These are phyloP conservation scores for Hyles vespertilio DNA, from an alignment of 1,140 invertebrate genomes.

Conservation along the genomic window DNA sequence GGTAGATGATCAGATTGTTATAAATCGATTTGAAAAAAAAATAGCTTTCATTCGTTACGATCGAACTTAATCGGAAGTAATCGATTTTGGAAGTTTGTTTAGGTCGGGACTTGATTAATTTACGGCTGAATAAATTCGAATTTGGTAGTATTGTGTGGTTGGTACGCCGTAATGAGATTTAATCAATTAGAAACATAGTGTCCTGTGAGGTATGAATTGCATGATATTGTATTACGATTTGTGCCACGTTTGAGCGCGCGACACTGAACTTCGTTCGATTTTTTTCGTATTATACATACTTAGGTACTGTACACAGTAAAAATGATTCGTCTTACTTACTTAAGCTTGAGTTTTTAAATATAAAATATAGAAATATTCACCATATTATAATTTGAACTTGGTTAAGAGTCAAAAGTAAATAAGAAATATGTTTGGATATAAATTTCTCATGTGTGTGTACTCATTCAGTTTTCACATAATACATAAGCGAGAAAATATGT, in stretches of 20 bases:
- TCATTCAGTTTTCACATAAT: no score
- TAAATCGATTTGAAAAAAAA: slow-evolving; percentile 47
- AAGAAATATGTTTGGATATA: no score
- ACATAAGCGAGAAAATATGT: no score
- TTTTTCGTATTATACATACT: no score
- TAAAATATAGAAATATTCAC: no score
- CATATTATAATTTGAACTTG: no score
- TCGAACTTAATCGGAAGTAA: slow-evolving; percentile 48
- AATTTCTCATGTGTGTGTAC: no score
- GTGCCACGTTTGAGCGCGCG: not conserved
- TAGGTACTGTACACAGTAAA: no score
- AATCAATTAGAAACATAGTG: not conserved
- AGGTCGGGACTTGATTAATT: slow-evolving; percentile 6
- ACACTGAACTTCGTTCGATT: no score
- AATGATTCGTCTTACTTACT: no score
- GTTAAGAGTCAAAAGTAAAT: no score
- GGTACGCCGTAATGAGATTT: not conserved
- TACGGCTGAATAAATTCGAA: slow-evolving; percentile 7
- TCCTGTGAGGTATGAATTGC: slow-evolving; percentile 1
- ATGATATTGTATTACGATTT: slow-evolving; percentile 1
- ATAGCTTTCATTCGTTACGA: slow-evolving; percentile 39
- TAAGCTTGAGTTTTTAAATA: no score
- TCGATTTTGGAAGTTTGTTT: slow-evolving; percentile 23
- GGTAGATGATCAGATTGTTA: slow-evolving; percentile 58
- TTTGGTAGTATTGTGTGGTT: slow-evolving; percentile 7